Percentiles rank a stretch among this genome's conserved stretches.
Conservation (phyloP, 2,888 invertebrate genomes). For the Acleris holmiana region DNA sequence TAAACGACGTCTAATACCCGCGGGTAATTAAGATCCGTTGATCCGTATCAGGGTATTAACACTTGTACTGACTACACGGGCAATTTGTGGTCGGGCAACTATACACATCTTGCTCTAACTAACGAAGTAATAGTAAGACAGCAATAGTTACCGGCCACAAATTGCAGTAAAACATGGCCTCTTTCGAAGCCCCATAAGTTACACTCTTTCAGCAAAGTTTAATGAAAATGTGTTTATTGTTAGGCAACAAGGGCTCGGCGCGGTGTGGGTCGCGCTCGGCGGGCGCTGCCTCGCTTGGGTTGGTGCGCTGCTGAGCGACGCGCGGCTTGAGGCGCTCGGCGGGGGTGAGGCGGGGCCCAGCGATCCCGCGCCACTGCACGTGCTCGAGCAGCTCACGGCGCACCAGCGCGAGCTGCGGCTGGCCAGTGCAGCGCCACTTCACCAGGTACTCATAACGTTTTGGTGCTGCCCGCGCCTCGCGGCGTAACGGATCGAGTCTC, state of each 20-base stretch:
- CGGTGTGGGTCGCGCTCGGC: slow-evolving; percentile 94
- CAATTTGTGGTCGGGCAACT: too few relatives aligned
- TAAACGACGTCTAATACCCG: too few relatives aligned
- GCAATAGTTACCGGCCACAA: too few relatives aligned
- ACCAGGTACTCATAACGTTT: slow-evolving; percentile 77
- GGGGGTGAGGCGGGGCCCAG: slow-evolving; percentile 48
- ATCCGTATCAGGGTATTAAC: too few relatives aligned
- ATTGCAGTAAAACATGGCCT: too few relatives aligned
- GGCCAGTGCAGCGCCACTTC: slow-evolving; percentile 88
- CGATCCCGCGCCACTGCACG: slow-evolving; percentile 86
- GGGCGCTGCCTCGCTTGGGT: slow-evolving; percentile 92
- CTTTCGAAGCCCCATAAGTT: too few relatives aligned
- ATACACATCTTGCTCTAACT: too few relatives aligned
- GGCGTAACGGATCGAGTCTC: too few relatives aligned
- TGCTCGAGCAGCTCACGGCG: slow-evolving; percentile 87
- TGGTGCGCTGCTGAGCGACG: slow-evolving; percentile 89
- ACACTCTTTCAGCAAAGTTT: background rate
- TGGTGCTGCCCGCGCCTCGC: background rate
- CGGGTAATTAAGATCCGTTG: too few relatives aligned
- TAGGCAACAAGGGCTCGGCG: slow-evolving; percentile 94
- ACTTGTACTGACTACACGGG: too few relatives aligned
- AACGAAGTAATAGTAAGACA: too few relatives aligned
- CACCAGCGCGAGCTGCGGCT: slow-evolving; percentile 89
- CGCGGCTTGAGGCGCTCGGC: slow-evolving; percentile 88
- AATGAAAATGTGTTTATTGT: background rate